Evolutionary conservation across 2,888 invertebrate genomes (phyloP).

Genomic region (Drosophila borealis): DNA sequence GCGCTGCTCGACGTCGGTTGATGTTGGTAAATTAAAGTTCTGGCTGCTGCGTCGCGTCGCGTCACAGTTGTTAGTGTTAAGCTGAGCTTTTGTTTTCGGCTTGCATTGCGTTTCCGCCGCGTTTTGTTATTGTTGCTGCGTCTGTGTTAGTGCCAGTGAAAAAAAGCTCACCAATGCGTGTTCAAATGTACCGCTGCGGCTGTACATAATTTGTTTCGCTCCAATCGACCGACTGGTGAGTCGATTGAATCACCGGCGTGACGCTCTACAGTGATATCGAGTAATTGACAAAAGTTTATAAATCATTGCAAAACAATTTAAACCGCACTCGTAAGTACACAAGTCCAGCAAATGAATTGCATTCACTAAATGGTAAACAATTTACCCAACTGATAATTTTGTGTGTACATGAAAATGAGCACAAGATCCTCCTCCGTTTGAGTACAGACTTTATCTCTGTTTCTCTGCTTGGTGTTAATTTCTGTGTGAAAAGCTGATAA

Average conservation of each 20-base stretch:
- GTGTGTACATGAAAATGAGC: conserved; percentile 26
- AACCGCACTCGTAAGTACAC: conserved; percentile 39
- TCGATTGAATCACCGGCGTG: conserved; percentile 59
- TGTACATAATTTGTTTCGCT: conserved; percentile 56
- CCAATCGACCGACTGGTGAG: conserved; percentile 52
- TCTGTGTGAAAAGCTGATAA: conserved; percentile 56
- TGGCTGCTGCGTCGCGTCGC: conserved; percentile 44
- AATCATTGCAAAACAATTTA: conserved; percentile 46
- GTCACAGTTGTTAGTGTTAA: conserved; percentile 43
- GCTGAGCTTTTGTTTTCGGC: conserved; percentile 48
- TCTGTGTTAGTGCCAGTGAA: conserved; percentile 17
- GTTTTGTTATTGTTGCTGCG: conserved; percentile 47
- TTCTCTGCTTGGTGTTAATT: conserved; percentile 45
- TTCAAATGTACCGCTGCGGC: conserved; percentile 62
- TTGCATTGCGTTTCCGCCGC: conserved; percentile 46
- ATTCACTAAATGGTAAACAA: conserved; percentile 32
- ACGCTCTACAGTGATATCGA: conserved; percentile 25
- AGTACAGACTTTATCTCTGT: not conserved
- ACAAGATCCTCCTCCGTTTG: conserved; percentile 1
- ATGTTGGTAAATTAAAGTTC: conserved; percentile 40
- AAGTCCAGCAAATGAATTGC: conserved; percentile 25
- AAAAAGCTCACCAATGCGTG: conserved; percentile 72
- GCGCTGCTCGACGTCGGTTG: conserved; percentile 58
- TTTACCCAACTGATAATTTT: conserved; percentile 31
- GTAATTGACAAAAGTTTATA: conserved; percentile 48